These are phyloP conservation scores for Nasonia longicornis DNA, from an alignment of 1,140 invertebrate species.

Conservation along the genomic window DNA sequence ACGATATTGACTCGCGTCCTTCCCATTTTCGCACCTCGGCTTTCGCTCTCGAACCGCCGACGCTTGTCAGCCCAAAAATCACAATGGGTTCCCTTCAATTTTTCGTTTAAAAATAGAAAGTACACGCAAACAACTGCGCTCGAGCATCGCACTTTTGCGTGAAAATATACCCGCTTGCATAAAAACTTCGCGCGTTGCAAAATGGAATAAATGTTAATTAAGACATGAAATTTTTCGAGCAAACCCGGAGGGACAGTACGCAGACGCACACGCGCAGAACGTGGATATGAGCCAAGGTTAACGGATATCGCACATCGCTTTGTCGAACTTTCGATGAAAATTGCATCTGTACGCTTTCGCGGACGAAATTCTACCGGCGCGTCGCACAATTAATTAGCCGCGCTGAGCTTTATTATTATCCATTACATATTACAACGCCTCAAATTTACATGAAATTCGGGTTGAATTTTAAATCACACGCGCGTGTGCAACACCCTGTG, in stretches of 20 bases:
- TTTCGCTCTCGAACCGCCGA: not conserved
- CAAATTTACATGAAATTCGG: no score
- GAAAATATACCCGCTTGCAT: not conserved
- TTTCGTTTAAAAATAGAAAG: conserved; percentile 22
- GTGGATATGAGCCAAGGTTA: conserved; percentile 38
- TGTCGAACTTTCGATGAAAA: conserved; percentile 14
- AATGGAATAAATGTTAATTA: conserved; percentile 44
- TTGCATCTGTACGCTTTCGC: not conserved
- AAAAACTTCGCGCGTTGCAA: conserved; percentile 30
- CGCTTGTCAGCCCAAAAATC: not conserved
- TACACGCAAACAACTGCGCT: not conserved
- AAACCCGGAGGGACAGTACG: conserved; percentile 9
- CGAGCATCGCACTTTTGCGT: not conserved
- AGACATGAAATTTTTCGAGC: conserved; percentile 35
- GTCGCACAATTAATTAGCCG: not conserved
- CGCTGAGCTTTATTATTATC: no score
- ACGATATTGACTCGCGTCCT: conserved; percentile 24
- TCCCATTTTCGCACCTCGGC: conserved; percentile 1
- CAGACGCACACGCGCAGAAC: not conserved
- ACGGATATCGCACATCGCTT: not conserved
- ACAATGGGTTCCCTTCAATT: not conserved
- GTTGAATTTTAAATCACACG: not conserved
- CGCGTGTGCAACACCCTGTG: not conserved
- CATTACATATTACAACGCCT: no score
- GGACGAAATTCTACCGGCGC: no score